Evolutionary conservation across 92 coral and sea anemone genomes (phyloP).

Genomic region (Muricea muricata): DNA sequence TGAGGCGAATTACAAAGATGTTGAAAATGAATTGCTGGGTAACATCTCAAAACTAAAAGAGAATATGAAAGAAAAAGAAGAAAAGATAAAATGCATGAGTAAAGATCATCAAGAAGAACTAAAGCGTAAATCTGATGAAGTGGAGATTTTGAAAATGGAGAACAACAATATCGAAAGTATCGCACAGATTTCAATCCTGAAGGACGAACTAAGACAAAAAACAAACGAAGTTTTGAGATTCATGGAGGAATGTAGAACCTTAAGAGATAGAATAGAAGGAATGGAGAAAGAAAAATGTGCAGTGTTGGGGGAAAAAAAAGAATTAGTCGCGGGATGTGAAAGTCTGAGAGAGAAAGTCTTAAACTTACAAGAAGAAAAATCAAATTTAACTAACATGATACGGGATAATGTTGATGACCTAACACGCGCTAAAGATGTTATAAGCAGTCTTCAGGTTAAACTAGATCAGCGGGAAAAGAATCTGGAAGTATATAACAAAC

Average conservation of each 20-base stretch:
- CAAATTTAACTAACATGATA: slow-evolving; percentile 41
- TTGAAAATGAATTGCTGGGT: slow-evolving; percentile 53
- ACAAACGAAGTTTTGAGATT: slow-evolving; percentile 60
- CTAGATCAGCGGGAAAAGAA: slow-evolving; percentile 85
- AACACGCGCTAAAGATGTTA: slow-evolving; percentile 56
- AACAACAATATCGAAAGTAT: slow-evolving; percentile 73
- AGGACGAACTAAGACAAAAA: slow-evolving; percentile 66
- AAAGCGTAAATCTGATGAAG: slow-evolving; percentile 56
- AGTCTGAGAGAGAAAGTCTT: slow-evolving; percentile 49
- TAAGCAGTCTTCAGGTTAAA: slow-evolving; percentile 73
- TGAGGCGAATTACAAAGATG: slow-evolving; percentile 37
- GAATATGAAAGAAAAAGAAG: slow-evolving; percentile 50
- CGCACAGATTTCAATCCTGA: slow-evolving; percentile 47
- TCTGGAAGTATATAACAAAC: slow-evolving; percentile 78
- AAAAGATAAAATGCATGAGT: slow-evolving; percentile 53
- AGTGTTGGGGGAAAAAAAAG: slow-evolving; percentile 69
- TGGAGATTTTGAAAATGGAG: slow-evolving; percentile 64
- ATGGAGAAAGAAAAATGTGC: slow-evolving; percentile 66
- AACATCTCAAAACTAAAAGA: slow-evolving; percentile 52
- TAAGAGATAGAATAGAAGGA: slow-evolving; percentile 62
- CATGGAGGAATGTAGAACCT: slow-evolving; percentile 54
- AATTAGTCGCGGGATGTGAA: slow-evolving; percentile 64
- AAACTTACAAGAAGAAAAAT: slow-evolving; percentile 59
- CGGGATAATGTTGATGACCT: slow-evolving; percentile 62
- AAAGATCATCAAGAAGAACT: slow-evolving; percentile 67